Evolutionary conservation across 2,113 vertebrate species (phyloP).

Genomic region (Sylvietta virens): DNA sequence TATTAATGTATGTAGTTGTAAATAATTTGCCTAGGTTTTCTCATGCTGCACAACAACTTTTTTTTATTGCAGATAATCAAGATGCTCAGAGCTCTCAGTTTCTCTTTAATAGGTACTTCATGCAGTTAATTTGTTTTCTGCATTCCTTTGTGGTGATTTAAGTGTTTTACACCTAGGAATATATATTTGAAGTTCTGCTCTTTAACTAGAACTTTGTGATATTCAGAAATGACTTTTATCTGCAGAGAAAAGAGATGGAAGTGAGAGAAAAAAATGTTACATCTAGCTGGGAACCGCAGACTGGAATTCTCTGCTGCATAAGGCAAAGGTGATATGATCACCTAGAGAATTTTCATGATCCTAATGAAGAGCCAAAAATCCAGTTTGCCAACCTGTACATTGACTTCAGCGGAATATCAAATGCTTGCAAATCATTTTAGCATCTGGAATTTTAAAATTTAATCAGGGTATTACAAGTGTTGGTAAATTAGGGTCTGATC

Average conservation of each 20-base stretch:
- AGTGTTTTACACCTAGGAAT: not conserved
- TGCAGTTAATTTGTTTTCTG: not conserved
- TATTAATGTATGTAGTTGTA: not conserved
- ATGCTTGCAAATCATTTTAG: not conserved
- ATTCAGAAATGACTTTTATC: not conserved
- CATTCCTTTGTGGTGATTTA: not conserved
- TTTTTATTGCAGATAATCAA: not conserved
- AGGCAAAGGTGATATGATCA: not conserved
- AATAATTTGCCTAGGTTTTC: not conserved
- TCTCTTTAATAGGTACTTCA: not conserved
- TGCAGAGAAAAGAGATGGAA: not conserved
- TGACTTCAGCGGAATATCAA: not conserved
- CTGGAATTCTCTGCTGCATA: not conserved
- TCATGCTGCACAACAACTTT: not conserved
- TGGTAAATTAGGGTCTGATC: not conserved
- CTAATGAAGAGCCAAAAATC: not conserved
- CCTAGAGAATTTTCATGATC: not conserved
- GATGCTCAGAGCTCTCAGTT: not conserved
- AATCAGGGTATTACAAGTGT: not conserved
- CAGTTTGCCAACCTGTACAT: not conserved
- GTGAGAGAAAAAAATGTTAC: not conserved
- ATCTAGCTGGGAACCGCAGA: not conserved
- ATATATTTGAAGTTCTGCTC: not conserved
- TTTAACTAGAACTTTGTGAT: not conserved
- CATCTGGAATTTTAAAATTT: slow-evolving; percentile 13